Percentiles rank a stretch among this genome's conserved stretches.
Evolutionary conservation across 2,797 vertebrate genomes (phyloP).

Genomic region (Lagorchestes hirsutus): DNA sequence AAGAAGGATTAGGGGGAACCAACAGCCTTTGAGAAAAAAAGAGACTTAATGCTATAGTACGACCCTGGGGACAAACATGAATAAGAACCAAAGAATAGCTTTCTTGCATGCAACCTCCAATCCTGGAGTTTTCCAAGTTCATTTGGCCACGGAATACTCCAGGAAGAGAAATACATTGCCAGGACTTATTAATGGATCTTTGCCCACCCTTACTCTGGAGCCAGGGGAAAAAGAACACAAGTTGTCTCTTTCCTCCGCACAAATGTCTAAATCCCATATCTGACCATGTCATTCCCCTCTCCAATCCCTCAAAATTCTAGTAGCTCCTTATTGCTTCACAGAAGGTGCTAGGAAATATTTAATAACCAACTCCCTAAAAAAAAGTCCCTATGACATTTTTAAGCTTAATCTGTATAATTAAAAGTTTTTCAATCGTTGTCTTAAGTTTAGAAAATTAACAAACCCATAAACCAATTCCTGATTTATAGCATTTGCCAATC

Average conservation of each 20-base stretch:
- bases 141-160: not conserved
- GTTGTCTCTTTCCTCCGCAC: not conserved
- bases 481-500: not conserved
- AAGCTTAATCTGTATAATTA: not conserved
- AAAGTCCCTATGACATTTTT: not conserved
- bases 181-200: not conserved
- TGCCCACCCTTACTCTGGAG: not conserved
- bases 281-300: not conserved
- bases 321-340: not conserved
- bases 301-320: not conserved
- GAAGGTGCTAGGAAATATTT: not conserved
- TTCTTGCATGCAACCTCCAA: not conserved
- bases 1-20: constrained; percentile 40
- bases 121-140: not conserved
- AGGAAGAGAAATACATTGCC: not conserved
- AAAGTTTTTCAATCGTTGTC: not conserved
- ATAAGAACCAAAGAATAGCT: not conserved
- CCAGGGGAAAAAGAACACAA: not conserved
- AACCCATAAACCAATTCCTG: not conserved
- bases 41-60: not conserved
- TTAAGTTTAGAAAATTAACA: not conserved
- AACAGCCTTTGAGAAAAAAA: not conserved
- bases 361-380: not conserved
- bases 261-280: not conserved
- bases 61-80: not conserved